Evolutionary conservation across 2,797 vertebrate genomes (phyloP).

Genomic region (Meriones psammophilus): DNA sequence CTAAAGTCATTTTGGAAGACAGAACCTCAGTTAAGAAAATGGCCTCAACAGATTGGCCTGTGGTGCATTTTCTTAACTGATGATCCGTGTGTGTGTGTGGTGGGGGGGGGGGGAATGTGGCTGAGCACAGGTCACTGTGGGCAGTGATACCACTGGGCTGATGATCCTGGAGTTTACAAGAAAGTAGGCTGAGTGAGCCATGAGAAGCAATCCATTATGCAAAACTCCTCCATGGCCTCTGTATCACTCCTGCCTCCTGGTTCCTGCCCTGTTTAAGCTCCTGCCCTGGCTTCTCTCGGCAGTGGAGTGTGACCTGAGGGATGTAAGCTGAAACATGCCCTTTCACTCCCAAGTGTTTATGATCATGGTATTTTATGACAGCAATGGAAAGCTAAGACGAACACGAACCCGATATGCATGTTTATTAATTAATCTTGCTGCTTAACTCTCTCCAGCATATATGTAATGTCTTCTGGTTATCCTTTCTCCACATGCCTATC

Average conservation of each 20-base stretch:
- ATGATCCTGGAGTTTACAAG: neutral
- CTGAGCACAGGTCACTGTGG: neutral
- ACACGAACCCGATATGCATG: no score
- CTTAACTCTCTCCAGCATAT: neutral
- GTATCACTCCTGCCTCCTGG: neutral
- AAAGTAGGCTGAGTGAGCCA: neutral
- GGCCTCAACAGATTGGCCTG: no score
- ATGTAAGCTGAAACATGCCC: neutral
- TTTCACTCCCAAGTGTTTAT: neutral
- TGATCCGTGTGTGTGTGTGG: neutral
- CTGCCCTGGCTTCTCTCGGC: neutral
- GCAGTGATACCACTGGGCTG: neutral
- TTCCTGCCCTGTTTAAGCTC: neutral
- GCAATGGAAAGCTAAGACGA: neutral
- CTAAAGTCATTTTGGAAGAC: neutral
- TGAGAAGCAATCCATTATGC: no score
- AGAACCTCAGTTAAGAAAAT: neutral
- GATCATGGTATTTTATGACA: neutral
- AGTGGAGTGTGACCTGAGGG: neutral
- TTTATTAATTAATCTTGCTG: neutral
- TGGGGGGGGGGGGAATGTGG: no score
- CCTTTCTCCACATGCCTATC: neutral
- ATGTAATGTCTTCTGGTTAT: neutral
- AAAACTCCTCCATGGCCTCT: neutral
- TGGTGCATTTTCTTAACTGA: neutral